Conservation (phyloP, 1,140 invertebrate species). For the Saccostrea echinata region DNA sequence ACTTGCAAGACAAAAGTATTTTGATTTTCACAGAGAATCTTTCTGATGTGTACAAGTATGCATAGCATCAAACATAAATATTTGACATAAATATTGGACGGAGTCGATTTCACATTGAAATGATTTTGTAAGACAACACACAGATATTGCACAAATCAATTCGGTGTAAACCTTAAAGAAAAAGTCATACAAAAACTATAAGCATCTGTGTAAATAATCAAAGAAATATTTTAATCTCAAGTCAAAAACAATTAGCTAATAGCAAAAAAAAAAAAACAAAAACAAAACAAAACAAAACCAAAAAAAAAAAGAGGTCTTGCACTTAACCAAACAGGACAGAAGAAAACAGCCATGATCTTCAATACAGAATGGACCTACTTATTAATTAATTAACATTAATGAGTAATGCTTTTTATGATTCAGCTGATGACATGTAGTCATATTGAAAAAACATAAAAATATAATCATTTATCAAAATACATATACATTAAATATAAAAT, state of each 20-base stretch:
- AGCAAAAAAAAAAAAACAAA: background rate
- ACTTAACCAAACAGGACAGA: background rate
- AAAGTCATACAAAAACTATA: background rate
- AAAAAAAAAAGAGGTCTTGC: background rate
- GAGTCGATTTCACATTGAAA: background rate
- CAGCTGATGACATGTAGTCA: background rate
- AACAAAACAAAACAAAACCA: background rate
- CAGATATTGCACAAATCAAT: constrained; percentile 19
- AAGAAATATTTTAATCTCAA: background rate
- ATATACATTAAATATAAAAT: background rate
- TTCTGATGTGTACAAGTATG: background rate
- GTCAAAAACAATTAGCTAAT: background rate
- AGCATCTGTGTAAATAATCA: background rate
- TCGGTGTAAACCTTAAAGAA: background rate
- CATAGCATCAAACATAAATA: constrained; percentile 19
- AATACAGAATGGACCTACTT: background rate
- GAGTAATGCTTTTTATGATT: background rate
- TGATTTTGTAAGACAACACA: constrained; percentile 12
- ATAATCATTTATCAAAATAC: constrained; percentile 1
- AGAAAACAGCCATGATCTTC: background rate
- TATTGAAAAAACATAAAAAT: background rate
- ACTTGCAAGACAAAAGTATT: constrained; percentile 1
- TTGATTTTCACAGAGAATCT: constrained; percentile 29
- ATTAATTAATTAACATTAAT: background rate
- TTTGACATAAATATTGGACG: background rate